These are phyloP conservation scores for Argya squamiceps DNA, from an alignment of 2,797 vertebrate genomes.

Conservation along the genomic window DNA sequence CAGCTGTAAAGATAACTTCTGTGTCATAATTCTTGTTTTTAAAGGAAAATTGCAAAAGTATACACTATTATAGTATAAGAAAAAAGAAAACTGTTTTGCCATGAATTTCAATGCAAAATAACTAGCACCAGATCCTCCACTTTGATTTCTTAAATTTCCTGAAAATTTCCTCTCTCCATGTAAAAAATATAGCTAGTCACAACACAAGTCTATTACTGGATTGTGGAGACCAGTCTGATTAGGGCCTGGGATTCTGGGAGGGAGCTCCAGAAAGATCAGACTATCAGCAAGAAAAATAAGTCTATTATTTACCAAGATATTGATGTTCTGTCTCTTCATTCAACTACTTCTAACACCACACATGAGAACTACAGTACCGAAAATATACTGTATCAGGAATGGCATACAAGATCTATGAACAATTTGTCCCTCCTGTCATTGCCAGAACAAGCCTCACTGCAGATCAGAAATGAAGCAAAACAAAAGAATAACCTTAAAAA, in stretches of 20 bases:
- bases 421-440: slow-evolving; percentile 69
- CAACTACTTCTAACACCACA: slow-evolving; percentile 37
- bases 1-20: not conserved
- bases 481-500: not conserved
- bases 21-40: not conserved
- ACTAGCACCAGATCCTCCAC: not conserved
- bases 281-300: slow-evolving; percentile 67
- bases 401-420: slow-evolving; percentile 69
- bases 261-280: slow-evolving; percentile 46
- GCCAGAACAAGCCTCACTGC: slow-evolving; percentile 10
- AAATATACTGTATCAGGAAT: slow-evolving; percentile 52
- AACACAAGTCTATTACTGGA: not conserved
- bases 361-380: slow-evolving; percentile 55
- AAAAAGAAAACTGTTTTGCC: not conserved
- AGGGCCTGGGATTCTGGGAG: not conserved
- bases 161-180: not conserved
- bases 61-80: not conserved
- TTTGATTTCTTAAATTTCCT: not conserved
- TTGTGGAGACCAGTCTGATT: not conserved
- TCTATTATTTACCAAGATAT: slow-evolving; percentile 69
- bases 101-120: not conserved
- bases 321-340: slow-evolving; percentile 59
- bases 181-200: not conserved
- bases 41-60: not conserved
- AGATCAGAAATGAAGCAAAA: slow-evolving; percentile 8